phyloP scores from a whole-genome alignment of 30 jellyfish, hydroid and myxozoan species.

The Phacellophora camtschatica region DNA sequence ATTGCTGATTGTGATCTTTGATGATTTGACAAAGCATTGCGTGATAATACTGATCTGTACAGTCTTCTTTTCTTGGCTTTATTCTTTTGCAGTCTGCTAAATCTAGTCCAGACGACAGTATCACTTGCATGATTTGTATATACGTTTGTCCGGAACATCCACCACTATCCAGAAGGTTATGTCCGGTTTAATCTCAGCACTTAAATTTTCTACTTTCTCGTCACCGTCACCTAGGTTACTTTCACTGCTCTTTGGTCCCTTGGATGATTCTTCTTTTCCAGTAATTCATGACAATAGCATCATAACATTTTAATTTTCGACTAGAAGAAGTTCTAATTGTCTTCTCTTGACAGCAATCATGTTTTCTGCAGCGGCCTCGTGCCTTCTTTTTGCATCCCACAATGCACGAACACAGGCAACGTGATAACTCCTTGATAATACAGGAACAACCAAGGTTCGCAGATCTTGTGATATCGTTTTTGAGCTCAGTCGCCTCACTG shows the following conservation, averaged over 20 bases:
- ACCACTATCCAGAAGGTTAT: not conserved
- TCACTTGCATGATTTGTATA: no score
- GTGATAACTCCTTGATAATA: not conserved
- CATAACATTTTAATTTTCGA: not conserved
- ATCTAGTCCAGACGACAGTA: not conserved
- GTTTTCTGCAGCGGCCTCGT: not conserved
- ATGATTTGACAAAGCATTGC: not conserved
- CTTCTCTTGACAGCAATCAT: not conserved
- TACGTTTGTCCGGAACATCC: not conserved
- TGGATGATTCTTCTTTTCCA: not conserved
- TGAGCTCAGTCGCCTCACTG: conserved; percentile 18
- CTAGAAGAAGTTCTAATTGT: not conserved
- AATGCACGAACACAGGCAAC: not conserved
- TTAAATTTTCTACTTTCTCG: not conserved
- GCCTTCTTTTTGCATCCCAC: not conserved
- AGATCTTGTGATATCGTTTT: not conserved
- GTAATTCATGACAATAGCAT: not conserved
- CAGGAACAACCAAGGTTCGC: conserved; percentile 1
- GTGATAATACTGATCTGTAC: not conserved
- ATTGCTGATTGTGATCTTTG: not conserved
- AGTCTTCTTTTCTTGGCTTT: not conserved
- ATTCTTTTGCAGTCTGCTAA: not conserved
- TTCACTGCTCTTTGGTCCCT: not conserved
- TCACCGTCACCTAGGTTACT: not conserved
- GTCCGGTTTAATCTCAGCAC: not conserved